Evolutionary conservation across 2,797 vertebrate species (phyloP).

Genomic region (Gobio occitaniae): DNA sequence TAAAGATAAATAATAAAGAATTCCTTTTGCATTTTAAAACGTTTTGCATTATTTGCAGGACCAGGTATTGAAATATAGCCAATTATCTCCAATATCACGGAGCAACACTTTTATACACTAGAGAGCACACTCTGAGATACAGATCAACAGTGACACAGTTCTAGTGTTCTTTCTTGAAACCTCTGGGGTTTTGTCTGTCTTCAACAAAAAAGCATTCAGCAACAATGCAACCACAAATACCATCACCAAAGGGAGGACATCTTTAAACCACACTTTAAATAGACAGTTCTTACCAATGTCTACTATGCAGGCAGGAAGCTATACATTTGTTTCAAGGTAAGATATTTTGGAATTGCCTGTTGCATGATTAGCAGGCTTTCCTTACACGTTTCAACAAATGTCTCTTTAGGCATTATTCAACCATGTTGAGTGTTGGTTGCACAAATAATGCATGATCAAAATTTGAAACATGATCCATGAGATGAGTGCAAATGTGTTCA

Average conservation of each 20-base stretch:
- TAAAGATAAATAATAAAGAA: neutral
- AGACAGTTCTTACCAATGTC: neutral
- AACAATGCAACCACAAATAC: constrained; percentile 16
- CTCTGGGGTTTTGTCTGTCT: neutral
- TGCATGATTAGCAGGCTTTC: neutral
- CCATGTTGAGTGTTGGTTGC: neutral
- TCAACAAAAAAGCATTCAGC: neutral
- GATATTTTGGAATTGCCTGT: neutral
- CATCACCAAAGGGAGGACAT: constrained; percentile 4
- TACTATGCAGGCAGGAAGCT: neutral
- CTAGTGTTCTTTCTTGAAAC: neutral
- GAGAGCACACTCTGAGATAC: neutral
- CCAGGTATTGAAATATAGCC: neutral
- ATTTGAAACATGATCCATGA: constrained; percentile 25
- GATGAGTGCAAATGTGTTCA: neutral
- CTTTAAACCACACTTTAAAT: constrained; percentile 10
- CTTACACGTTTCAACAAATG: neutral
- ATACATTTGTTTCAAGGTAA: neutral
- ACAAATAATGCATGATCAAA: constrained; percentile 10
- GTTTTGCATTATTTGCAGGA: neutral
- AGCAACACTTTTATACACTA: neutral
- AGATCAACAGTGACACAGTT: neutral
- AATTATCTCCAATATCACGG: neutral
- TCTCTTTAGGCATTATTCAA: neutral
- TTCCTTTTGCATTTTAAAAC: neutral